Conservation (phyloP, 1,140 invertebrate genomes). For the Steinernema feltiae region DNA sequence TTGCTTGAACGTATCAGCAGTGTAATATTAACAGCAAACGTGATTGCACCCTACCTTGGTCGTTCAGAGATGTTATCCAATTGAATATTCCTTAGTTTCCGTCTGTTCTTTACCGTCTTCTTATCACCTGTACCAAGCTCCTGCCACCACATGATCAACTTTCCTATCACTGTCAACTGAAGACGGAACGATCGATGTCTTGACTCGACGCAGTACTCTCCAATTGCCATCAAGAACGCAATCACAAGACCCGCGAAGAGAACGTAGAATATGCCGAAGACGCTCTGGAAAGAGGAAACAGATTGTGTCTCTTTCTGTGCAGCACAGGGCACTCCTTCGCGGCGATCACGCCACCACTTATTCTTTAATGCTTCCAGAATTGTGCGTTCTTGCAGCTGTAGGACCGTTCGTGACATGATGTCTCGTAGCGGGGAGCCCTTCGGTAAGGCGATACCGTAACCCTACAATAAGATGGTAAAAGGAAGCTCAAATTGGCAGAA, state of each 20-base stretch:
- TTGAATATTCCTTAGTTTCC: conserved; percentile 14
- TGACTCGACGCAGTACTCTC: conserved; percentile 45
- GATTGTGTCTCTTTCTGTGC: conserved; percentile 17
- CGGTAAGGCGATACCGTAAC: conserved; percentile 54
- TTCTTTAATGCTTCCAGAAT: conserved; percentile 70
- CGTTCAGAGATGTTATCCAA: conserved; percentile 6
- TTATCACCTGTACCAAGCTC: background rate
- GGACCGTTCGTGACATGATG: conserved; percentile 69
- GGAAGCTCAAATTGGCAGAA: too few relatives aligned
- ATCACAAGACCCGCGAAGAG: conserved; percentile 47
- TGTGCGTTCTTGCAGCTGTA: conserved; percentile 75
- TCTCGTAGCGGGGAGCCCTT: conserved; percentile 72
- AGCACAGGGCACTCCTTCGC: conserved; percentile 29
- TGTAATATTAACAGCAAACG: too few relatives aligned
- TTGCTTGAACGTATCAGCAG: too few relatives aligned
- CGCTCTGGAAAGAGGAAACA: conserved; percentile 22
- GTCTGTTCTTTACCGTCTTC: conserved; percentile 18
- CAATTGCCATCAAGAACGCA: conserved; percentile 40
- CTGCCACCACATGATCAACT: conserved; percentile 17
- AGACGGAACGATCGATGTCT: conserved; percentile 37
- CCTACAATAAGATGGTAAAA: conserved; percentile 38
- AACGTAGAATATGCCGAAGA: conserved; percentile 52
- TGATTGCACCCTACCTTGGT: too few relatives aligned
- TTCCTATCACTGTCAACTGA: conserved; percentile 34
- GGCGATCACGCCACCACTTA: conserved; percentile 72